Evolutionary conservation across 2,113 vertebrate species (phyloP).

Genomic region (Ophthalmolycus amberensis): DNA sequence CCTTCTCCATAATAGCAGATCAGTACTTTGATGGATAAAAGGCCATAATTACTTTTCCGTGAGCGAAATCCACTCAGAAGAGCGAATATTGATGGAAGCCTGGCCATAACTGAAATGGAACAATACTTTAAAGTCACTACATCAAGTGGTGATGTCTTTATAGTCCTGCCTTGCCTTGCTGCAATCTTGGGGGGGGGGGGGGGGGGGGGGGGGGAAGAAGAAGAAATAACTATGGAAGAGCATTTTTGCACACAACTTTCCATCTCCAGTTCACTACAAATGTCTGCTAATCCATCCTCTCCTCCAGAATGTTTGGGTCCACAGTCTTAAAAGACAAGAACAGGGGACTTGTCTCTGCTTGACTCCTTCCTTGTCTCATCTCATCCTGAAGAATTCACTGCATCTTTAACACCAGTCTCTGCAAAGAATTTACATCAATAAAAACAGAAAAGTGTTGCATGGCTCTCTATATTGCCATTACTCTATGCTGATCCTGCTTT

Average conservation of each 20-base stretch:
- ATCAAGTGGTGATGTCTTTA: constrained; percentile 62
- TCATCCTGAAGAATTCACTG: neutral
- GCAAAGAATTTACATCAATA: constrained; percentile 3
- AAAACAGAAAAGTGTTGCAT: constrained; percentile 13
- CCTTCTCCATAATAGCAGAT: constrained; percentile 70
- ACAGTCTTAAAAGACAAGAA: constrained; percentile 34
- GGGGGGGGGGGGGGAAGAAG: neutral
- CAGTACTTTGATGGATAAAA: constrained; percentile 71
- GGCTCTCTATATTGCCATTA: constrained; percentile 17
- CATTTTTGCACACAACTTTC: constrained; percentile 13
- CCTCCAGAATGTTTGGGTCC: constrained; percentile 8
- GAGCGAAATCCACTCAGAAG: constrained; percentile 65
- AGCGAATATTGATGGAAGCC: constrained; percentile 51
- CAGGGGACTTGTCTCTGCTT: constrained; percentile 16
- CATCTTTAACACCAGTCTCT: constrained; percentile 21
- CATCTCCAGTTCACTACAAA: constrained; percentile 15
- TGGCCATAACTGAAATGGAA: constrained; percentile 56
- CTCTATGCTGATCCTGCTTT: constrained; percentile 17
- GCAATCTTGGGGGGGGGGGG: neutral
- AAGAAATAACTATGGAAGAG: neutral
- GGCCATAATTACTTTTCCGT: constrained; percentile 72
- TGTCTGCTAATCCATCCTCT: constrained; percentile 41
- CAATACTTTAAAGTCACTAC: constrained; percentile 70
- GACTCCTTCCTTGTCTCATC: neutral
- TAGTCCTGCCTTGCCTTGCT: constrained; percentile 11